Base-by-base conservation (phyloP, 2,888 invertebrate genomes). In the Tethea ocularis region DNA sequence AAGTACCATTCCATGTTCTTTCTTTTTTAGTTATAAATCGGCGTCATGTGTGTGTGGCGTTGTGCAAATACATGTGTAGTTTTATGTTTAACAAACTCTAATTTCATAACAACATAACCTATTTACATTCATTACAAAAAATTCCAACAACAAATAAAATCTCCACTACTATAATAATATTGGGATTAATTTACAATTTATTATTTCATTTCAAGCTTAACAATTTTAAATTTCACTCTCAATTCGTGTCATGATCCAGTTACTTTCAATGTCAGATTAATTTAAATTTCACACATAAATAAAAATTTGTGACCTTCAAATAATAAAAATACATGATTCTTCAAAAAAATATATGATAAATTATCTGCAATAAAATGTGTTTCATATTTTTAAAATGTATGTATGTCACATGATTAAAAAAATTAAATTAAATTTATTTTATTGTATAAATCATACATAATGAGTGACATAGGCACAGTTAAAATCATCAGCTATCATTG, bases 101-200 rank as follows among this genome's bases (percentile, higher is more conserved):
- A 46, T 36, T 54, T 22, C 54, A 33, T 33, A 77, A 77, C 73
- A 77, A 77, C 64, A 66, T 64, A 60, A 46, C 56, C 54, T 78
- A 77, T 80, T 74, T 79, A 81, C 79, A 79, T 55, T 62, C 66
- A 63, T 74, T 74, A 75, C 64, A 66, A 82, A 83, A 78, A 78
- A 79, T 65, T 71, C 74, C 74, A 85, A 86, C 86, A 80, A 84
- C 71, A 81, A 84, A 84, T 85, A 84, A 84, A 85, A 81, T 84
- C 68, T 84, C 74, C 66, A 75, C 73, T 74, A 77, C 72, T 64
- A 77, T 75, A 80, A 82, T 77, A 77, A 72, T 75, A 75, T 75
- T 72, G 77, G 75, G 73, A 80, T 72, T 63, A 58, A 68, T 67
- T 74, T 78, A 76, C 73, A 71, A 64, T 74, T 80, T 66, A 72